Evolutionary conservation across 2,888 invertebrate genomes (phyloP).

Genomic region (Hypomecis atomaria): DNA sequence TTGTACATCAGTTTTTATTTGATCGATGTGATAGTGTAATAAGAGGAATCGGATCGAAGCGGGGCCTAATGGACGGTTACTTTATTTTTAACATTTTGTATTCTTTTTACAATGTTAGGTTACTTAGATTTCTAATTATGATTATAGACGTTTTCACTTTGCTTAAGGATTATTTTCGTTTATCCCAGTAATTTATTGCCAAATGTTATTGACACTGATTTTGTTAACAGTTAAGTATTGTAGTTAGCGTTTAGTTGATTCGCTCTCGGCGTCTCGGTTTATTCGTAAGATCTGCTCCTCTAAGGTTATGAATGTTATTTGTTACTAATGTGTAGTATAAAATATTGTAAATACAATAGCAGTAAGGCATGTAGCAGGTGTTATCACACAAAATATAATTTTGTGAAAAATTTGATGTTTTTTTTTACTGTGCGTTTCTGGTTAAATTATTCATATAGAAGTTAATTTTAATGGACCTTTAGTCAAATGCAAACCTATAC

Average conservation of each 20-base stretch:
- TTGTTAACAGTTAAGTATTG: constrained; percentile 64
- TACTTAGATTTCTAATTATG: constrained; percentile 57
- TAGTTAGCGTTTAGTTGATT: constrained; percentile 55
- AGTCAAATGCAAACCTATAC: too few relatives aligned
- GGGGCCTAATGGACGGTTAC: constrained; percentile 62
- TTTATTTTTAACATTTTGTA: constrained; percentile 65
- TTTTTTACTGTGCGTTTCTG: constrained; percentile 47
- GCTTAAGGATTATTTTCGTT: constrained; percentile 75
- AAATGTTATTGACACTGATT: constrained; percentile 81
- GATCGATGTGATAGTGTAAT: constrained; percentile 43
- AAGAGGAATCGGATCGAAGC: constrained; percentile 31
- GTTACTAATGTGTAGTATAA: constrained; percentile 85
- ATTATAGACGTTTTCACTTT: constrained; percentile 68
- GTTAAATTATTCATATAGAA: neutral
- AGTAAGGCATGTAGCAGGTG: constrained; percentile 84
- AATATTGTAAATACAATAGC: constrained; percentile 83
- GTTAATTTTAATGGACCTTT: too few relatives aligned
- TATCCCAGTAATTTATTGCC: constrained; percentile 84
- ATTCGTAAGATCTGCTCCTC: constrained; percentile 81
- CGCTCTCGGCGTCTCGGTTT: constrained; percentile 49
- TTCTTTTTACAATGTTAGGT: constrained; percentile 68
- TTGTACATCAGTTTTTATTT: constrained; percentile 60
- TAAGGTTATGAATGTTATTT: constrained; percentile 84
- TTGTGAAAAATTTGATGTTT: constrained; percentile 77
- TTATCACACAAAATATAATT: constrained; percentile 86